Evolutionary conservation across 2,888 invertebrate genomes (phyloP), one percentile per base, ranked within the genome.

Genomic region (Cotesia congregata): DNA sequence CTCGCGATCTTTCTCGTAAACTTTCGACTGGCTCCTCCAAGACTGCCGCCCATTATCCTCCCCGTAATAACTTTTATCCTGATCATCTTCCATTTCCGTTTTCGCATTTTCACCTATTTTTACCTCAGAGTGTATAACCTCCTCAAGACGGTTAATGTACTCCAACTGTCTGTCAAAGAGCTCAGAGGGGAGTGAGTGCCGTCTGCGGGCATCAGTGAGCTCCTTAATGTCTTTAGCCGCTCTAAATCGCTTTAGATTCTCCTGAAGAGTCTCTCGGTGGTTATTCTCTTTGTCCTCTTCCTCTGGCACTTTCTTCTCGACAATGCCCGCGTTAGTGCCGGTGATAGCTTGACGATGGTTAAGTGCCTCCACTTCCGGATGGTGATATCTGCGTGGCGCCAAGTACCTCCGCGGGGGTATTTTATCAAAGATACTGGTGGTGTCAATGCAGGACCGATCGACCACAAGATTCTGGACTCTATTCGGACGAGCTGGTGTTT

Each of bases 361-460:
- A 20, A 84, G 65, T 6, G 75, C 73, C 5, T 84, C 85, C 0
- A 80, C 72, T 5, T 84, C 85, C 0, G 80, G 75, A 38, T 84
- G 81, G 1, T 80, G 78, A 5, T 80, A 79, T 6, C 77, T 83
- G 15, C 83, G 81, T 0, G 82, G 80, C n/a, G 81, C 81, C 30
- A 86, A 74, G 59, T 80, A 84, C 39, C 79, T 80, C 0, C 83
- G 78, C 0, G 86, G 84, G 3, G 86, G 84, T 3, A 77, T 78
- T 62, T 85, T 84, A n/a, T 88, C 86, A 75, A 89, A 89, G 39
- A 89, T 87, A 68, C 89, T 89, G 12, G 85, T 85, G 0, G 86
- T 88, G 62, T 89, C 89, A 77, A 88, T 88, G 77, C 88, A 88
- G 12, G 88, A 87, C 70, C 82, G 86, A 76, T 89, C 88, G 0